phyloP scores from a whole-genome alignment of 2,113 vertebrate genomes.

The Herpetotheres cachinnans region DNA sequence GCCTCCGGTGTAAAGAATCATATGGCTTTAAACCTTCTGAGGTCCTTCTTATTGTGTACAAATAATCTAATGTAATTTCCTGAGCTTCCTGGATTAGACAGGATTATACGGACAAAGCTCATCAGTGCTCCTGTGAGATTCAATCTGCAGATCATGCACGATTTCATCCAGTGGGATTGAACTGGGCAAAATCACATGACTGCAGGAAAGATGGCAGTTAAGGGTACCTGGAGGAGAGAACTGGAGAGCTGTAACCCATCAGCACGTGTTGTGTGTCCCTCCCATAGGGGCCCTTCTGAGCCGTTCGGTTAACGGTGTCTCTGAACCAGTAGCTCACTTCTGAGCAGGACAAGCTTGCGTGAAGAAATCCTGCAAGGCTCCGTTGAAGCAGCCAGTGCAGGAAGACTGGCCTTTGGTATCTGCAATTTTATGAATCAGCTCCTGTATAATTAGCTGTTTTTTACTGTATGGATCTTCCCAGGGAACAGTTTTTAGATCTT shows the following conservation, averaged over 20 bases:
- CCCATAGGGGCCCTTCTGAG: background rate
- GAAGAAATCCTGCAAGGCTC: background rate
- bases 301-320: rapidly evolving
- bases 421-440: background rate
- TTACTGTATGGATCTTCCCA: background rate
- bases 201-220: background rate
- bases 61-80: background rate
- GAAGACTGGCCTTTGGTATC: background rate
- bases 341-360: rapidly evolving
- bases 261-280: no score
- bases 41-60: background rate
- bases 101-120: background rate
- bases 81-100: background rate
- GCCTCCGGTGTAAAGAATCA: background rate
- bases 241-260: background rate
- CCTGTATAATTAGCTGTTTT: background rate
- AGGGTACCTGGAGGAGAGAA: background rate
- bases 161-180: background rate
- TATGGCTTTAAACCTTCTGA: background rate
- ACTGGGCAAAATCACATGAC: background rate
- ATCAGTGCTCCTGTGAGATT: background rate
- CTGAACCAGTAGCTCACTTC: background rate
- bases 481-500: background rate
- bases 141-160: rapidly evolving
- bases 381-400: background rate